Conservation (phyloP, 2,888 invertebrate genomes). For the Phymatocera aterrima region DNA sequence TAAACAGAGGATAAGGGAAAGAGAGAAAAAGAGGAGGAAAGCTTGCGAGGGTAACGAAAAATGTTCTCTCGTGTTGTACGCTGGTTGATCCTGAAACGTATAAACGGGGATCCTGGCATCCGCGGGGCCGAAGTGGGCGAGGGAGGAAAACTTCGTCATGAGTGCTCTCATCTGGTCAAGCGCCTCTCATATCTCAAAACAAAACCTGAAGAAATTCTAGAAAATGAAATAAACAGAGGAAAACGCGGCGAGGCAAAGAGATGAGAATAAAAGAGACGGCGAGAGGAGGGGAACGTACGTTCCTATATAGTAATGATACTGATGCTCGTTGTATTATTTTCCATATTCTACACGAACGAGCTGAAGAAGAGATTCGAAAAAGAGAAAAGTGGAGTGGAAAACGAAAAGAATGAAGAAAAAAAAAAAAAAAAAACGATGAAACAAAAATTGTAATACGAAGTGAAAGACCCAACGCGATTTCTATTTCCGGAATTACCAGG, state of each 20-base stretch:
- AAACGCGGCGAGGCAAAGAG: background rate
- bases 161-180: constrained; percentile 47
- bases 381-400: background rate
- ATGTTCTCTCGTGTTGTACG: background rate
- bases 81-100: background rate
- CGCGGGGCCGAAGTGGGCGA: background rate
- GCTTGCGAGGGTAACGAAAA: background rate
- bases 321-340: constrained; percentile 13
- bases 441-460: background rate
- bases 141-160: background rate
- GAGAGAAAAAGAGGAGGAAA: background rate
- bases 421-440: background rate
- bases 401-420: background rate
- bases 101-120: constrained; percentile 10
- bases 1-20: background rate
- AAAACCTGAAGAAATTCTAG: constrained; percentile 35
- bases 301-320: constrained; percentile 26
- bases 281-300: background rate
- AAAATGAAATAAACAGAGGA: constrained; percentile 31
- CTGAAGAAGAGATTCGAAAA: background rate
- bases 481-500: constrained; percentile 33
- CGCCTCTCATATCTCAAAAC: constrained; percentile 38
- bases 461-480: constrained; percentile 9
- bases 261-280: background rate
- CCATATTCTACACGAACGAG: constrained; percentile 13